These are phyloP conservation scores for Stichopus horrens DNA, from an alignment of 53 echinoderm and acorn worm species.

Conservation along the genomic window DNA sequence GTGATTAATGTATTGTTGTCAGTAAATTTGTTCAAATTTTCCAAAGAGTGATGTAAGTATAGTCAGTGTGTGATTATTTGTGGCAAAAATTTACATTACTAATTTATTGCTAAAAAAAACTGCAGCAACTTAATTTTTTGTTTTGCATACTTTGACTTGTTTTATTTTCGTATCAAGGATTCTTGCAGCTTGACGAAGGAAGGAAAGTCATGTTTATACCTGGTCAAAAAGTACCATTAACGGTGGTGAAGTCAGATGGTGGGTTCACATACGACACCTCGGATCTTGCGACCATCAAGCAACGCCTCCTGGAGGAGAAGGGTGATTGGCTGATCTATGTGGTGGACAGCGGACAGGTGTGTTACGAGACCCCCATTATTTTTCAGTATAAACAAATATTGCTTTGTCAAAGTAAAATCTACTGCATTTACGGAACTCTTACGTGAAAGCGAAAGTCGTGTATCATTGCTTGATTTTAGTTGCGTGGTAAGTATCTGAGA, in stretches of 20 bases:
- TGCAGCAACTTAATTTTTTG: background rate
- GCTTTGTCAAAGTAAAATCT: no score
- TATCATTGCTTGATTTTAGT: no score
- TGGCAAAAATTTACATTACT: no score
- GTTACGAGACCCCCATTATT: background rate
- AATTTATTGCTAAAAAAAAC: background rate
- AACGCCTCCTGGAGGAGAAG: conserved; percentile 71
- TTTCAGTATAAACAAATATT: no score
- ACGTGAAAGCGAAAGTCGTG: no score
- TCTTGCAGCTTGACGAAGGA: conserved; percentile 75
- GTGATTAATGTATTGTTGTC: no score
- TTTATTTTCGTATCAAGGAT: conserved; percentile 47
- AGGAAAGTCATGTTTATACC: conserved; percentile 92
- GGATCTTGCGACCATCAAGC: conserved; percentile 80
- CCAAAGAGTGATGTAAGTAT: no score
- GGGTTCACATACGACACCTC: conserved; percentile 96
- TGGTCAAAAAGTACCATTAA: conserved; percentile 66
- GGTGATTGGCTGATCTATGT: conserved; percentile 89
- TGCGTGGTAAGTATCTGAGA: no score
- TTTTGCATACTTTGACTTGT: background rate
- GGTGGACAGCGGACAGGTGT: conserved; percentile 82
- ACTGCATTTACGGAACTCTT: no score
- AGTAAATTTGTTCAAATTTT: no score
- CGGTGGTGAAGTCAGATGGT: conserved; percentile 90
- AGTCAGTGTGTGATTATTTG: no score